These are phyloP conservation scores for Chunga burmeisteri DNA, from an alignment of 2,113 vertebrate species.

Conservation along the genomic window DNA sequence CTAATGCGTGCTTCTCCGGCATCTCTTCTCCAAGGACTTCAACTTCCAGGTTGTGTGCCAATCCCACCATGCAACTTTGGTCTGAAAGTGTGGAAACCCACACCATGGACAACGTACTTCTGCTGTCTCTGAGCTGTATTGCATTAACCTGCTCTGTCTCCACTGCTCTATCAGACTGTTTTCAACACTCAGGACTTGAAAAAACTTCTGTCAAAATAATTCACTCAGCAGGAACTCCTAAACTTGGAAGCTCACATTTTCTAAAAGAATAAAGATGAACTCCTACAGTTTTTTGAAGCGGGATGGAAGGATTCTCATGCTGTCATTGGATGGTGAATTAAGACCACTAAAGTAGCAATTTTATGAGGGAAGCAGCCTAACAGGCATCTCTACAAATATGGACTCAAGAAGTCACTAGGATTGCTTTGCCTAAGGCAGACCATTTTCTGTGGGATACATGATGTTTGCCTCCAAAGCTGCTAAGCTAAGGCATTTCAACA, in stretches of 20 bases:
- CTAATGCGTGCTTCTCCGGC: background rate
- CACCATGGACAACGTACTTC: accelerated
- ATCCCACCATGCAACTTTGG: background rate
- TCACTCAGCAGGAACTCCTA: background rate
- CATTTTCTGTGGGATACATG: background rate
- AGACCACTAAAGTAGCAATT: background rate
- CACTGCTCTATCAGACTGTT: background rate
- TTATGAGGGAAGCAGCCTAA: background rate
- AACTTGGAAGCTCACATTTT: background rate
- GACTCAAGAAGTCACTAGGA: background rate
- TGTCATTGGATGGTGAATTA: background rate
- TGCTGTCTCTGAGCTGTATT: background rate
- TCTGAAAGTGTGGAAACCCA: background rate
- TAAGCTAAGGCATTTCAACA: background rate
- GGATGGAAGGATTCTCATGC: background rate
- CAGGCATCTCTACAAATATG: background rate
- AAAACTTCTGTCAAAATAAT: background rate
- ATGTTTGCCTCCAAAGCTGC: conserved; percentile 1
- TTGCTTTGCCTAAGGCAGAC: background rate
- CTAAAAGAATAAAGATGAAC: background rate
- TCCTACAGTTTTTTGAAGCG: background rate
- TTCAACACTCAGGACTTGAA: background rate
- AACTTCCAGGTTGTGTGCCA: background rate
- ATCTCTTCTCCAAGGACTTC: background rate
- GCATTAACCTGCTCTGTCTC: background rate